phyloP scores from a whole-genome alignment of 2,797 vertebrate species.

The Centroberyx gerrardi region DNA sequence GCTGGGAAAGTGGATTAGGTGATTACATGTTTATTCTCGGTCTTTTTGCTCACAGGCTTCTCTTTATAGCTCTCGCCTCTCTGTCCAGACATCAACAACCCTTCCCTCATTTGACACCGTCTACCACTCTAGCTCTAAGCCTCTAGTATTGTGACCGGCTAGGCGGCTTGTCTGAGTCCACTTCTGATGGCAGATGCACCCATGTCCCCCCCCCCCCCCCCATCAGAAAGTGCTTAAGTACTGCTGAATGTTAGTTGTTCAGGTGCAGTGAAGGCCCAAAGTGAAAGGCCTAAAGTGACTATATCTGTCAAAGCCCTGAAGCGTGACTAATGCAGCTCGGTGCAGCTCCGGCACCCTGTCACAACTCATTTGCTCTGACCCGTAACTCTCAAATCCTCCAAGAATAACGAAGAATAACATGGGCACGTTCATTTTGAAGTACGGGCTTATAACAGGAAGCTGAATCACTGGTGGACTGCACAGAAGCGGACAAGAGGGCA shows the following conservation, averaged over 20 bases:
- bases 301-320: conserved; percentile 30
- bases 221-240: neutral
- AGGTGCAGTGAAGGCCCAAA: neutral
- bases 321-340: conserved; percentile 44
- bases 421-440: neutral
- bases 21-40: too few relatives aligned
- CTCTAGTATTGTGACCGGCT: neutral
- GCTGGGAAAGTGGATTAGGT: too few relatives aligned
- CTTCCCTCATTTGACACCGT: neutral
- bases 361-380: conserved; percentile 43
- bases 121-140: neutral
- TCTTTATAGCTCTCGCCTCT: neutral
- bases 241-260: conserved; percentile 2
- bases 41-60: neutral
- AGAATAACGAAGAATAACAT: conserved; percentile 43
- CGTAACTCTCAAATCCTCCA: conserved; percentile 44
- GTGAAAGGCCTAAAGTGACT: conserved; percentile 25
- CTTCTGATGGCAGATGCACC: neutral
- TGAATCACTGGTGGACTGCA: neutral
- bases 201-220: neutral
- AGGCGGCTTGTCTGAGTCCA: neutral
- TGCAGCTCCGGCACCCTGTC: conserved; percentile 50
- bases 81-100: neutral
- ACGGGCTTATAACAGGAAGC: neutral
- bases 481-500: neutral